These are phyloP conservation scores for Planiliza haematocheilus DNA, from an alignment of 2,113 vertebrate species.

Conservation along the genomic window DNA sequence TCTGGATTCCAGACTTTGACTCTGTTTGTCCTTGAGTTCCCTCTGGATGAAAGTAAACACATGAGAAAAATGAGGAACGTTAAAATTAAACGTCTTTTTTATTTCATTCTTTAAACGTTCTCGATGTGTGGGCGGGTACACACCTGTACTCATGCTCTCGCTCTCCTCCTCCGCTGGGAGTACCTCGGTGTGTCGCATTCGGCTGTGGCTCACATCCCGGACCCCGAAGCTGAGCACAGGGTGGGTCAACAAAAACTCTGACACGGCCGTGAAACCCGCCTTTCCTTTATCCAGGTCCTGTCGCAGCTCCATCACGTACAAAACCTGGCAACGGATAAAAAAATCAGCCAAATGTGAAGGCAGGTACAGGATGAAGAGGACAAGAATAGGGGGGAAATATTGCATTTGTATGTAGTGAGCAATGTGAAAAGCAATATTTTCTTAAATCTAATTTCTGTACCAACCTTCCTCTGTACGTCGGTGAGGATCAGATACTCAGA, in stretches of 20 bases:
- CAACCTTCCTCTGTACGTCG: conserved; percentile 96
- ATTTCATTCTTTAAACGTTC: too few relatives aligned
- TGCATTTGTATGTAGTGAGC: too few relatives aligned
- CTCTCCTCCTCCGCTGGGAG: conserved; percentile 94
- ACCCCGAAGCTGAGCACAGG: conserved; percentile 97
- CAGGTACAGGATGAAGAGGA: too few relatives aligned
- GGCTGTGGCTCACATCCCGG: conserved; percentile 90
- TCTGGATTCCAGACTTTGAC: conserved; percentile 92
- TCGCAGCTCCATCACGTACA: conserved; percentile 96
- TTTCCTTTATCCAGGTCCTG: conserved; percentile 95
- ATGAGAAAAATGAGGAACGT: conserved; percentile 2
- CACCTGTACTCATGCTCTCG: conserved; percentile 89
- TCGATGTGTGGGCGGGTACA: too few relatives aligned
- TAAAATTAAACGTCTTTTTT: conserved; percentile 8
- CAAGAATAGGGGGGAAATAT: too few relatives aligned
- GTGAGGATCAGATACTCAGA: conserved; percentile 95
- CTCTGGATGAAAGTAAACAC: conserved; percentile 80
- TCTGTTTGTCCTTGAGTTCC: conserved; percentile 88
- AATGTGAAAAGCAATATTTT: too few relatives aligned
- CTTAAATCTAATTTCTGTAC: conserved; percentile 26
- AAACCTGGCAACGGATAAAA: conserved; percentile 84
- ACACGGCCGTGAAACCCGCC: conserved; percentile 95
- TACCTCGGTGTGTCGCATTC: conserved; percentile 92
- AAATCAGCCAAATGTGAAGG: not conserved
- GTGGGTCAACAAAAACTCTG: conserved; percentile 97